Evolutionary conservation across 2,888 invertebrate species (phyloP), one percentile per base, ranked within the genome.

Genomic region (Antheraea yamamai): DNA sequence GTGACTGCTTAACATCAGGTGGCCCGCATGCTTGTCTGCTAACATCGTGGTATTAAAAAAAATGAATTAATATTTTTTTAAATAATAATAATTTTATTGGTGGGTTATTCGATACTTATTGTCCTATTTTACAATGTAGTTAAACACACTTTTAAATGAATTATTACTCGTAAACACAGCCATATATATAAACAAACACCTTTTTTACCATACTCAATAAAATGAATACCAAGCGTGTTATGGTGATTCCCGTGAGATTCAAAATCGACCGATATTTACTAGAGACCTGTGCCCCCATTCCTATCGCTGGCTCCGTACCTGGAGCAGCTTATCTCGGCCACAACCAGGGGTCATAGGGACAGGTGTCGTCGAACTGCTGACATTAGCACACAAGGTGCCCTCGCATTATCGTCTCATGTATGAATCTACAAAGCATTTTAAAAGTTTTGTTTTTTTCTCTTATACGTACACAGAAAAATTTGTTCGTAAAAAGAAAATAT

Each of bases 361-460:
- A 76, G 75, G 77, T 79, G 85, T 82, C 87, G 80, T 75, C 82
- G 88, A 82, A 84, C 88, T 77, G 64, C 6, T 77, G 86, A 85
- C 86, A 81, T 86, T 86, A 85, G 77, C 78, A 52, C 72, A 52
- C 83, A 85, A 86, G 85, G 85, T 85, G 85, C 85, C 84, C 83
- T 79, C 78, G 80, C 79, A 77, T 81, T 79, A 78, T 78, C 79
- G 81, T 80, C 81, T 82, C 82, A 82, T 72, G 55, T 47, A 61
- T 70, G 58, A 74, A 61, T 26, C 68, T 75, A 47, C 68, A n/a
- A 73, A 72, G 70, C 70, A 75, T 75, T 73, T 47, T 47, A 68
- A 78, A 74, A 47, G 72, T 73, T 74, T 78, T 30, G 47, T 75
- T 73, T 79, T 79, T 66, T 66, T 66, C 1, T 30, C 4, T 16